Evolutionary conservation across 2,888 invertebrate genomes (phyloP).

Genomic region (Cryptosula pallasiana): DNA sequence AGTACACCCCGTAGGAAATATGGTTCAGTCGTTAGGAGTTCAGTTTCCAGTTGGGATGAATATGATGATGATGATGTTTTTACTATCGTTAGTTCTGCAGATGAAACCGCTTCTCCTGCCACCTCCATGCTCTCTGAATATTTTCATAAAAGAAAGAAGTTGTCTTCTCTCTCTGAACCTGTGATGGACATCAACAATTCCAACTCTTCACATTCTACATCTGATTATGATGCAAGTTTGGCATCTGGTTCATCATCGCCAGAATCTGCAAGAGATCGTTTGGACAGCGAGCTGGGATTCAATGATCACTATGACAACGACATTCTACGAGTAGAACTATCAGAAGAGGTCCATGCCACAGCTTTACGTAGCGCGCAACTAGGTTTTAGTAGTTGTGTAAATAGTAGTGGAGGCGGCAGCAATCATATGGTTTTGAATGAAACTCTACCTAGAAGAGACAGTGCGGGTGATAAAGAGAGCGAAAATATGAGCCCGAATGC

Average conservation of each 20-base stretch:
- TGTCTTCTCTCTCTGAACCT: conserved; percentile 5
- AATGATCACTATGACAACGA: neutral
- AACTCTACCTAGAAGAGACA: neutral
- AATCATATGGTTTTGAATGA: neutral
- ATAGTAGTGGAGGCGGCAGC: neutral
- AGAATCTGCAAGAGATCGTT: neutral
- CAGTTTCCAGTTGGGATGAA: neutral
- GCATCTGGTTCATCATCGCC: neutral
- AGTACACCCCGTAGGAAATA: neutral
- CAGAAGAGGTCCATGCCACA: neutral
- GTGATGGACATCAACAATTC: too few species aligned
- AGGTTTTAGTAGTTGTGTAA: neutral
- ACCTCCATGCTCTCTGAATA: neutral
- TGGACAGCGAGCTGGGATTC: neutral
- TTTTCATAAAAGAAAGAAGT: conserved; percentile 8
- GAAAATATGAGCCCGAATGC: neutral
- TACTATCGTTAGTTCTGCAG: neutral
- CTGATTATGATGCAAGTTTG: neutral
- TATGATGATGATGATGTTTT: conserved; percentile 7
- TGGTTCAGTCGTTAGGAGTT: too few species aligned
- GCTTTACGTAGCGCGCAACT: neutral
- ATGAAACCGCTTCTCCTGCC: neutral
- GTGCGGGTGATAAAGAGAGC: neutral
- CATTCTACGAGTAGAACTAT: neutral
- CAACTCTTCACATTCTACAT: too few species aligned